Conservation (phyloP, 2,113 vertebrate genomes). For the Sphaerodactylus townsendi region DNA sequence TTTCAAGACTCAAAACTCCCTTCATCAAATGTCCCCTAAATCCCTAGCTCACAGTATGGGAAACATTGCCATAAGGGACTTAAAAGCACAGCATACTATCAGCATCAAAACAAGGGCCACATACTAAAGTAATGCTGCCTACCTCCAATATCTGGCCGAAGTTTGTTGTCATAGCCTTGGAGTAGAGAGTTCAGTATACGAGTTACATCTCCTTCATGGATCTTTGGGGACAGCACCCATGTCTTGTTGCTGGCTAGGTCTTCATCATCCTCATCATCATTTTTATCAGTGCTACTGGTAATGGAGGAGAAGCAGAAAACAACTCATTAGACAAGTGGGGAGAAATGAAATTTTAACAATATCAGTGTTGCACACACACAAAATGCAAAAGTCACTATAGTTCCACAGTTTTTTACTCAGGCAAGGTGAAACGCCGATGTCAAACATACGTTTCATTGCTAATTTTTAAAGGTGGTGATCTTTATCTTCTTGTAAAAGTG, state of each 20-base stretch:
- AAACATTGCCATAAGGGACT: too few relatives aligned
- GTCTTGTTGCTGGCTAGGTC: constrained; percentile 93
- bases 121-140: constrained; percentile 50
- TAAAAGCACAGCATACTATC: not conserved
- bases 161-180: constrained; percentile 94
- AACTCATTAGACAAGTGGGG: not conserved
- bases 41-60: not conserved
- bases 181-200: constrained; percentile 92
- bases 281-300: constrained; percentile 81
- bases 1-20: too few relatives aligned
- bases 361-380: constrained; percentile 11
- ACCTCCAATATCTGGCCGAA: constrained; percentile 95
- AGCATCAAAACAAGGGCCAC: not conserved
- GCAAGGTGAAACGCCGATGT: not conserved
- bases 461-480: not conserved
- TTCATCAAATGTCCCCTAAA: too few relatives aligned
- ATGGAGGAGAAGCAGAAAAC: not conserved
- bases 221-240: constrained; percentile 95
- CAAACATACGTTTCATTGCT: not conserved
- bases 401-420: not conserved
- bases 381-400: not conserved
- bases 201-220: constrained; percentile 95
- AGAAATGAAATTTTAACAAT: constrained; percentile 5
- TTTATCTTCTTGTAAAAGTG: not conserved
- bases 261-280: constrained; percentile 94